Evolutionary conservation across 1,140 invertebrate species (phyloP).

Genomic region (Drosophila seguyi): DNA sequence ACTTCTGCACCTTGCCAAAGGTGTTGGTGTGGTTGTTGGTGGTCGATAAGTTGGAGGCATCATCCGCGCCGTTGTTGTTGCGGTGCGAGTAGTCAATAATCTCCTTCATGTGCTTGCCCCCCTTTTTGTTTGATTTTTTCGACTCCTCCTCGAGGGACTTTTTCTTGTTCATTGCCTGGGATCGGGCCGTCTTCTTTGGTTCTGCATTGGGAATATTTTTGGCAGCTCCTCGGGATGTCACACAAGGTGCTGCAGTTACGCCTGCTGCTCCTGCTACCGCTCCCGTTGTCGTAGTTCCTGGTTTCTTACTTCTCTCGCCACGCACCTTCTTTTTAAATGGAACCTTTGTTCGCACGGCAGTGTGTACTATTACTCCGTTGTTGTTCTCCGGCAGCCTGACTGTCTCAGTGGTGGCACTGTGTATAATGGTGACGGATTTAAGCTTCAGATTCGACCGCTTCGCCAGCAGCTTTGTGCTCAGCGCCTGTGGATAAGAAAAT

Average conservation of each 20-base stretch:
- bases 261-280: slow-evolving; percentile 9
- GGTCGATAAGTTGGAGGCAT: slow-evolving; percentile 80
- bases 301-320: slow-evolving; percentile 87
- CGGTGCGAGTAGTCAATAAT: slow-evolving; percentile 90
- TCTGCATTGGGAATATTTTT: slow-evolving; percentile 51
- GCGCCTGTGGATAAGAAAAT: slow-evolving; percentile 86
- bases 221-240: slow-evolving; percentile 14
- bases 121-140: slow-evolving; percentile 82
- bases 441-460: slow-evolving; percentile 91
- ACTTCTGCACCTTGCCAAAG: slow-evolving; percentile 92
- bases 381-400: slow-evolving; percentile 91
- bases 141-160: slow-evolving; percentile 80
- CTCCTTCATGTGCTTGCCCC: slow-evolving; percentile 88
- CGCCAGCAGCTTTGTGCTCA: slow-evolving; percentile 91
- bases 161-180: slow-evolving; percentile 64
- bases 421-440: slow-evolving; percentile 93
- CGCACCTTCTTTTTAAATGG: slow-evolving; percentile 91
- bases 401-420: slow-evolving; percentile 93
- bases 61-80: slow-evolving; percentile 69
- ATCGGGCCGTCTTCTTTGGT: slow-evolving; percentile 57
- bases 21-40: slow-evolving; percentile 90
- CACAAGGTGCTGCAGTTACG: neutral
- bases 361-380: slow-evolving; percentile 90
- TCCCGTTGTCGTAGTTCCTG: slow-evolving; percentile 24
- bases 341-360: slow-evolving; percentile 90